Base-by-base conservation (phyloP, 2,797 vertebrate genomes). In the Pseudomugil gertrudae region DNA sequence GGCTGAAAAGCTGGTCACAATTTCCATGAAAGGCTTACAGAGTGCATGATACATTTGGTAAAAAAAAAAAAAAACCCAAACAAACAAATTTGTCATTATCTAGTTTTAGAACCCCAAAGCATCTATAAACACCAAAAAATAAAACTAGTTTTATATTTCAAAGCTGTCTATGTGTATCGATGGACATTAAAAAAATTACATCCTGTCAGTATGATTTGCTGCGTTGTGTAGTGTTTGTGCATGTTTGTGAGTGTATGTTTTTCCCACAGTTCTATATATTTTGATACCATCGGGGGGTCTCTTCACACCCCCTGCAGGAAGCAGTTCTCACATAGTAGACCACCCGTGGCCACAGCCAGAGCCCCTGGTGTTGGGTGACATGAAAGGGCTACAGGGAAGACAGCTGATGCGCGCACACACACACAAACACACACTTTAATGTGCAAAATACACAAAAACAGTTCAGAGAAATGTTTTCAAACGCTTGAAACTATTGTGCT, bases 251-350 rank as follows among this genome's bases (percentile, higher is more conserved):
- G 69, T 40, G 53, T 66, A 35, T 77, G 66, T 77, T 60, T 83
- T 54, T 90, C 59, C 62, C 81, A 73, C 63, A 56, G 62, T 80
- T 72, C 71, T 74, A 81, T 86, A 80, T 89, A 85, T 90, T 89
- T 90, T 90, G 79, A 83, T 86, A 83, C 76, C 86, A 87, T 86
- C 83, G 65, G 86, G 86, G 85, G 82, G 83, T 92, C 87, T 83
- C 69, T 90, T 91, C 89, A 91, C 90, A 90, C 90, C 68, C 89
- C 88, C 87, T 81, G 79, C 86, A 91, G 90, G 79, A 89, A 79
- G 59, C 85, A 80, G 74, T 92, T 92, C 89, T 88, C 88, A 90
- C 89, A 81, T 90, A 66, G 79, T 72, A 74, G 83, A 79, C 84
- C 88, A 79, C 87, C 87, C 76, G 57, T 76, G 74, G 88, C 69